Percentiles rank a stretch among this genome's conserved stretches.
Conservation (phyloP, 2,113 vertebrate genomes). For the Proterorhinus semilunaris region DNA sequence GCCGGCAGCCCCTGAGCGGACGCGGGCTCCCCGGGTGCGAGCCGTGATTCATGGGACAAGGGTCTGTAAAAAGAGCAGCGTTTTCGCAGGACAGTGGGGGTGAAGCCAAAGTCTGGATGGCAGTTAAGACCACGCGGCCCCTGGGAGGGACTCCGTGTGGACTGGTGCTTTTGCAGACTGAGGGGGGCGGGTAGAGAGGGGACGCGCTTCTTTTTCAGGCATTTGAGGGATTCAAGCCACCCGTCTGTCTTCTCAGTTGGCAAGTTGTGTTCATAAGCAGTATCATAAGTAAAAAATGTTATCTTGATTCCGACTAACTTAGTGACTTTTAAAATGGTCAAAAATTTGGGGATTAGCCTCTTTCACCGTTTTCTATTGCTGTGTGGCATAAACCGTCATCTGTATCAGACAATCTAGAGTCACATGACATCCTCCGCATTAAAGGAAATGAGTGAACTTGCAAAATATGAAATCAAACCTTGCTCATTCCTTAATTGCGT, state of each 20-base stretch:
- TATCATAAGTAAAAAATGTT: not conserved
- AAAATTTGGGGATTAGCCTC: not conserved
- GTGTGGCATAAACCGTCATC: not conserved
- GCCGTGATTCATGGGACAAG: constrained; percentile 71
- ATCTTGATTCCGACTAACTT: not conserved
- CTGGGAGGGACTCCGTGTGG: constrained; percentile 25
- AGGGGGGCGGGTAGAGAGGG: not conserved
- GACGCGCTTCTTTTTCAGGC: not conserved
- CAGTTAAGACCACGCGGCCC: constrained; percentile 35
- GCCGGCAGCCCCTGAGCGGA: constrained; percentile 64
- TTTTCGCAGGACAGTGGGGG: constrained; percentile 50
- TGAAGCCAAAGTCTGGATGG: constrained; percentile 58
- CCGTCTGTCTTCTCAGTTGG: not conserved
- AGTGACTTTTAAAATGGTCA: not conserved
- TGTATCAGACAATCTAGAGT: too few relatives aligned
- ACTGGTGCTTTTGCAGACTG: constrained; percentile 9
- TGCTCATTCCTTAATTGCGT: not conserved
- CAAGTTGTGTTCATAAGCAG: not conserved
- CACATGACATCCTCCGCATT: too few relatives aligned
- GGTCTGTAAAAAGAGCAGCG: constrained; percentile 72
- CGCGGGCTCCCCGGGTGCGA: constrained; percentile 63
- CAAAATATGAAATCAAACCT: not conserved
- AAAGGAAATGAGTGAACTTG: too few relatives aligned
- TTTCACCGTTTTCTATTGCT: too few relatives aligned
- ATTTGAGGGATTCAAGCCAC: not conserved